Conservation (phyloP, 2,797 vertebrate genomes). For the Argyrosomus regius region DNA sequence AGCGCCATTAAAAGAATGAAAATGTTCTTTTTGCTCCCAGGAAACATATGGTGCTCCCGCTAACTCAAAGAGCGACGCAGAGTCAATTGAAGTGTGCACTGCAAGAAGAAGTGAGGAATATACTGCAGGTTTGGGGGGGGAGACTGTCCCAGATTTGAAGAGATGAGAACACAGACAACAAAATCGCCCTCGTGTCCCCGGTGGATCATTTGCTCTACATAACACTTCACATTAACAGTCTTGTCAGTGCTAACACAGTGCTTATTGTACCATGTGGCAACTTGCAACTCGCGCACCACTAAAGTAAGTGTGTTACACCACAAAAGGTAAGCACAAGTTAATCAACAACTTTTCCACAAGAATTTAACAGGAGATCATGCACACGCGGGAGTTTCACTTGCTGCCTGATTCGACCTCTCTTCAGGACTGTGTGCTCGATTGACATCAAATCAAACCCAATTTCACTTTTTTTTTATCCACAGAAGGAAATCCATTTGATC, state of each 20-base stretch:
- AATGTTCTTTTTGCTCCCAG: constrained; percentile 68
- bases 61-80: constrained; percentile 69
- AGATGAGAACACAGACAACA: constrained; percentile 58
- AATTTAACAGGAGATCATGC: neutral
- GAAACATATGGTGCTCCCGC: constrained; percentile 73
- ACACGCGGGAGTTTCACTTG: neutral
- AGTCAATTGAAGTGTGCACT: constrained; percentile 49
- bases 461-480: neutral
- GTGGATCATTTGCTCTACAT: constrained; percentile 68
- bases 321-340: neutral
- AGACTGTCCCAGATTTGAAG: constrained; percentile 71
- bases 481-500: neutral
- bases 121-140: constrained; percentile 47
- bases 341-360: neutral
- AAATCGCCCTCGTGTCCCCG: constrained; percentile 48
- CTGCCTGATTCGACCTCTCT: neutral
- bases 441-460: neutral
- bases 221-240: constrained; percentile 52
- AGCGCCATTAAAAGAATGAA: constrained; percentile 48
- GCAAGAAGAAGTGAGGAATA: constrained; percentile 52
- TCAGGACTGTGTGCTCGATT: neutral
- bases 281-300: neutral
- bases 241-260: constrained; percentile 47
- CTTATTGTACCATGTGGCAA: constrained; percentile 12
- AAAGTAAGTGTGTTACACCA: constrained; percentile 5